Evolutionary conservation across 2,888 invertebrate genomes (phyloP), one percentile per base, ranked within the genome.

Genomic region (Phragmatobia fuliginosa): DNA sequence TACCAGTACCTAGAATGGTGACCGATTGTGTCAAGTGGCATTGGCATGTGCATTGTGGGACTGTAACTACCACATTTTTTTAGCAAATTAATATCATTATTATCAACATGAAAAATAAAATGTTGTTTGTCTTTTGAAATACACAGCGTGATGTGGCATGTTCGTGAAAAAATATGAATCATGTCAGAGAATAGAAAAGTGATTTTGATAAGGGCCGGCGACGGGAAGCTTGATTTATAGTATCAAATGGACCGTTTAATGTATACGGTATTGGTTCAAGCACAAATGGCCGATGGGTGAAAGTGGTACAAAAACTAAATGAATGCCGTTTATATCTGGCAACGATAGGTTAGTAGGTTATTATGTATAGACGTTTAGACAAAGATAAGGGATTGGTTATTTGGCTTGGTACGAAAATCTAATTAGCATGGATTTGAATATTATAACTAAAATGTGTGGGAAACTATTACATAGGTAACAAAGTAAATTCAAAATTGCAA

Each of bases 221-320:
- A 72, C 72, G 71, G 72, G 32, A 76, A 77, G 81, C 79, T 75
- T 81, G 79, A 80, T 79, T 81, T 81, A 80, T 72, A 62, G 65
- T 64, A 72, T 72, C 73, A 72, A 81, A 74, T 79, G 74, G 74
- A 79, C 70, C 77, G 71, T 67, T 73, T 74, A 81, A 80, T 74
- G 72, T 78, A 81, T 74, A 76, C 74, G 66, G 41, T 62, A 73
- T 76, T 68, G 72, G 63, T 52, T 70, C 31, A 64, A 68, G 62
- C 70, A 68, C 69, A 62, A 68, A 28, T 56, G 45, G 56, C 52
- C 70, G 72, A 68, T 66, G 58, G 70, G 74, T 71, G 68, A 28
- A 68, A 66, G 58, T 38, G 41, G 62, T 62, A 58, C 65, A 67
- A 67, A 63, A 62, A n/a, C n/a, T n/a, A n/a, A 62, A 56, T 25